Base-by-base conservation (phyloP, 1,140 invertebrate genomes). In the Euwallacea similis region DNA sequence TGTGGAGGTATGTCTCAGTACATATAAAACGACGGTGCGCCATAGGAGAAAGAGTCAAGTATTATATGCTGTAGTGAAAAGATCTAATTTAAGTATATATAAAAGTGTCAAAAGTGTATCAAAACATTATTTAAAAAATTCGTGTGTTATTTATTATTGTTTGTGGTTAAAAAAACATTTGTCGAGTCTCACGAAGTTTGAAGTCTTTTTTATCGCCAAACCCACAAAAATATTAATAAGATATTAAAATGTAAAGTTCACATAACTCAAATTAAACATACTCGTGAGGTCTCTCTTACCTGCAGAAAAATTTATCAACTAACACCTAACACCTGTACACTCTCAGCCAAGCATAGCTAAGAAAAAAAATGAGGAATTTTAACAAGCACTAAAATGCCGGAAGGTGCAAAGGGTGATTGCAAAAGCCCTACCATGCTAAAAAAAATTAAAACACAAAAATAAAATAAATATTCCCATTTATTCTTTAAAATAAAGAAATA, bases 391-490 rank as follows among this genome's bases (percentile, higher is more conserved):
- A 50, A 33, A 10, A 50, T 50, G 46, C 46, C 6, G 46, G 46
- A 11, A 11, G 46, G 9, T 50, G 9, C 13, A 50, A 50, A 11
- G 13, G 46, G 46, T 50, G 46, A 58, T 9, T 33, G 21, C 21
- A 33, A 50, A 50, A 50, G 46, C 13, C 13, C 46, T 50, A 50
- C 46, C 13, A 13, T 50, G 46, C 46, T 50, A 13, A 13, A 21
- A 74, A 66, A 73, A 64, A 75, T 61, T 55, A 71, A 72, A 74
- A 74, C 64, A 76, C 74, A 73, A 77, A 78, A 71, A 77, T 58
- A 77, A 76, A 79, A 76, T 73, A 78, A 79, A 78, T 78, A 73
- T 75, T 79, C 76, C 79, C 79, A 78, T 80, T 81, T 82, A 81
- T 82, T 82, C 75, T 63, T 72, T 60, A 77, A 74, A 74, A 77